Base-by-base conservation (phyloP, 2,888 invertebrate genomes). In the Netelia melanura region DNA sequence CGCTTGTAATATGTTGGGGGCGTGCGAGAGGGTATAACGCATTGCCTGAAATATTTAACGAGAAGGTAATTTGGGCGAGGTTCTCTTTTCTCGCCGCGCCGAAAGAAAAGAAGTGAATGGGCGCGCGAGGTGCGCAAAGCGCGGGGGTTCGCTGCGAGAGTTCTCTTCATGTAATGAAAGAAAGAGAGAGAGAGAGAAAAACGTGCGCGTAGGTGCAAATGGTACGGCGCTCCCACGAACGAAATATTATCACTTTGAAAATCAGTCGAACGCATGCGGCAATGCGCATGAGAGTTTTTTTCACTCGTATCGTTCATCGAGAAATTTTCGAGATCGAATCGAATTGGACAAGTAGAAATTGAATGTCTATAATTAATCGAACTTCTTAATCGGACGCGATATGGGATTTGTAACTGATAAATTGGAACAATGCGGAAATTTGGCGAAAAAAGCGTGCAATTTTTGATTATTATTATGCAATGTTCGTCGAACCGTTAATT, bases 41-140 rank as follows among this genome's bases (percentile, higher is more conserved):
- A 91, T 91, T 90, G 89, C 90, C 89, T 88, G 89, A 90, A 91
- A 91, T 91, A 91, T 91, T 91, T 92, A 92, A 92, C 92, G 89
- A 88, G 89, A 89, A 89, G 88, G 88, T 92, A 92, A 92, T 92
- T 92, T 91, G 90, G 80, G 71, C 68, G 74, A 77, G 78, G 56
- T 77, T 81, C 72, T 70, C 56, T 52, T 56, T 17, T 65, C 67
- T 52, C 65, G 21, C 8, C 30, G 38, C 17, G 48, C 62, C 30
- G 52, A 23, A 62, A 68, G 21, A 70, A 62, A 62, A 65, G n/a
- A 54, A 2, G 11, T 11, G 48, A 44, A 21, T 17, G 10, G 3
- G 48, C 17, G 23, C 23, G 48, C 6, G 44, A 43, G 17, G 48
- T 21, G 23, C 17, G 14, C 67, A 68, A 58, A 58, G 17, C 21